Evolutionary conservation across 2,797 vertebrate genomes (phyloP).

Genomic region (Malacoraja senta): DNA sequence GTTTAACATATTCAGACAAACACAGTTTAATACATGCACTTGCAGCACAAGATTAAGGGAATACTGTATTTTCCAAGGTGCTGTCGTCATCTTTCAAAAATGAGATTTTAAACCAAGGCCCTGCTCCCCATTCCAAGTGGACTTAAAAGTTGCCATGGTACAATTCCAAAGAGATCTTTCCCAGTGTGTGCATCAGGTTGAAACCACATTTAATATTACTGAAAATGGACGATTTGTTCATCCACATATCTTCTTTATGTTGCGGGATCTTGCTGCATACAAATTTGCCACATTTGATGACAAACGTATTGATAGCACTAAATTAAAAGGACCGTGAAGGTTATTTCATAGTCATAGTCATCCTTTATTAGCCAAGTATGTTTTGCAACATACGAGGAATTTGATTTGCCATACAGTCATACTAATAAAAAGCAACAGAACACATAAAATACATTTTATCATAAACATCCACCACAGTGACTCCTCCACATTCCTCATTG

Average conservation of each 20-base stretch:
- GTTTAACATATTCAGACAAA: background rate
- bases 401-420: too few species aligned
- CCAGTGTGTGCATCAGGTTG: background rate
- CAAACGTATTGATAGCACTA: background rate
- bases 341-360: too few species aligned
- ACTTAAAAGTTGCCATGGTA: background rate
- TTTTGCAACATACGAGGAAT: too few species aligned
- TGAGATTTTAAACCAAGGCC: background rate
- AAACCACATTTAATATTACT: background rate
- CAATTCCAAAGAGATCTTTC: background rate
- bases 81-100: background rate
- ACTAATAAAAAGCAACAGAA: too few species aligned
- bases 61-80: background rate
- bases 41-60: background rate
- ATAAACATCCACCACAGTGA: too few species aligned
- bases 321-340: background rate
- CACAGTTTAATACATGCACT: background rate
- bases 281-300: background rate
- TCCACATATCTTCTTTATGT: background rate
- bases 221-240: background rate
- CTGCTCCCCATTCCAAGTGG: background rate
- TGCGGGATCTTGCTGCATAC: background rate
- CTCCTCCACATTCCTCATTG: too few species aligned
- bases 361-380: too few species aligned
- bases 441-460: too few species aligned